Conservation (phyloP, 2,797 vertebrate species). For the Oryzias dopingdopingensis region DNA sequence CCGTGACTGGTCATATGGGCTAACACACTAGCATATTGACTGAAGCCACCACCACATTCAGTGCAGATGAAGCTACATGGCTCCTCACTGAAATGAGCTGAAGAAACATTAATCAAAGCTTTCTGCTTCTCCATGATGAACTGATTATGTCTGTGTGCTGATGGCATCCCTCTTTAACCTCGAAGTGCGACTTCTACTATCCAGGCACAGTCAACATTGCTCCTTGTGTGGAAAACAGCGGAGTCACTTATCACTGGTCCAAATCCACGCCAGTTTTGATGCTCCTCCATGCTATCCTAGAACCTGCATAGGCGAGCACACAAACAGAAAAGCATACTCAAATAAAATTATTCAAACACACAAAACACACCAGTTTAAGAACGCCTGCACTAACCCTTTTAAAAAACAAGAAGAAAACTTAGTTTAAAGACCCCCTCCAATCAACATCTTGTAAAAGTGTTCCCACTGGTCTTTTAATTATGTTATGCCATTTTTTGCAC, state of each 20-base stretch:
- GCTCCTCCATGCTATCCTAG: too few species aligned
- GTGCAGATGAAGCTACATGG: slow-evolving; percentile 81
- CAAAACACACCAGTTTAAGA: too few species aligned
- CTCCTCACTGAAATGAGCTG: slow-evolving; percentile 54
- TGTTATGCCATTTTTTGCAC: too few species aligned
- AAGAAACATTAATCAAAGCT: slow-evolving; percentile 50
- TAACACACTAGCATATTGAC: slow-evolving; percentile 74
- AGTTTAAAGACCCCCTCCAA: too few species aligned
- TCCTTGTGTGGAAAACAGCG: slow-evolving; percentile 25
- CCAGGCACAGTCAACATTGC: slow-evolving; percentile 12
- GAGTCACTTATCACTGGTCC: slow-evolving; percentile 10
- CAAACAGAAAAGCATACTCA: too few species aligned
- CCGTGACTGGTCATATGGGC: slow-evolving; percentile 79
- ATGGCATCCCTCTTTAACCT: slow-evolving; percentile 60
- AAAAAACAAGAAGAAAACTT: too few species aligned
- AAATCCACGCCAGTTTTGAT: too few species aligned
- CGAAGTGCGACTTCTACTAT: slow-evolving; percentile 14
- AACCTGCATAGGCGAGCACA: too few species aligned
- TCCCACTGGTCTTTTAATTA: too few species aligned
- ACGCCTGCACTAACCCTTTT: too few species aligned
- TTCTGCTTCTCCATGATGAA: slow-evolving; percentile 73
- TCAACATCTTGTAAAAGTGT: too few species aligned
- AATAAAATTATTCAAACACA: too few species aligned
- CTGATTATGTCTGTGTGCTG: slow-evolving; percentile 49
- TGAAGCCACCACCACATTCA: slow-evolving; percentile 83